Evolutionary conservation across 64 coral and sea anemone species (phyloP), one percentile per base, ranked within the genome.

Genomic region (Actinia tenebrosa): DNA sequence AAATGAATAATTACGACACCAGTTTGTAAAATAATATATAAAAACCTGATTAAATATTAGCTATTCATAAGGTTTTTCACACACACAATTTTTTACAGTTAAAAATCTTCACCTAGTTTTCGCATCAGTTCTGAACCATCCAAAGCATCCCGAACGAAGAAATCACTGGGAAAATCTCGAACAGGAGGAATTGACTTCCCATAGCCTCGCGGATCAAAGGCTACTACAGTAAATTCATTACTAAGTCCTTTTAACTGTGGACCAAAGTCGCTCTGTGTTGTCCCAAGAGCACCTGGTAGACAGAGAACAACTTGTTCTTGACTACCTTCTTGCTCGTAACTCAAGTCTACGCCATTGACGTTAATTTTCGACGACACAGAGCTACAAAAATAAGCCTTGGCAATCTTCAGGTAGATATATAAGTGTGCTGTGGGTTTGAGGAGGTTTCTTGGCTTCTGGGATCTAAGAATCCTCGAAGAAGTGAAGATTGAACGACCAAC

Each of bases 111-210:
- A 99, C 97, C 93, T 19, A 99, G 56, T 46, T 88, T 83, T 43
- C 71, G 71, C 97, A 99, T 99, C 4, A 99, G 88, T 11, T 80
- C 91, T 16, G 82, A 90, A 7, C 88, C 97, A 89, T 99, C 97
- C 10, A 77, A 86, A 4, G 93, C 97, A 84, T 99, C 97, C 78
- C 97, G 84, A 77, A 79, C 87, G 71, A 92, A 95, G 80, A 99
- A 99, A 80, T 95, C 97, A 16, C 47, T 52, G 14, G 97, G 97
- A 53, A 95, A 99, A 89, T 99, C 97, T 68, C 97, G 84, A 80
- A 89, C 91, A 5, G 97, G 97, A n/a, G 97, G 97, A 60, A 91
- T 93, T 14, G 97, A 99, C 69, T 95, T 99, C 45, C 96, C 97
- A 52, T 99, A 99, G 22, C 97, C 97, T 62, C 97, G 72, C 47